A percentile compares a stretch with the other conserved stretches of the same genome.
Conservation (phyloP, 1,140 invertebrate species). For the Drosophila repletoides region DNA sequence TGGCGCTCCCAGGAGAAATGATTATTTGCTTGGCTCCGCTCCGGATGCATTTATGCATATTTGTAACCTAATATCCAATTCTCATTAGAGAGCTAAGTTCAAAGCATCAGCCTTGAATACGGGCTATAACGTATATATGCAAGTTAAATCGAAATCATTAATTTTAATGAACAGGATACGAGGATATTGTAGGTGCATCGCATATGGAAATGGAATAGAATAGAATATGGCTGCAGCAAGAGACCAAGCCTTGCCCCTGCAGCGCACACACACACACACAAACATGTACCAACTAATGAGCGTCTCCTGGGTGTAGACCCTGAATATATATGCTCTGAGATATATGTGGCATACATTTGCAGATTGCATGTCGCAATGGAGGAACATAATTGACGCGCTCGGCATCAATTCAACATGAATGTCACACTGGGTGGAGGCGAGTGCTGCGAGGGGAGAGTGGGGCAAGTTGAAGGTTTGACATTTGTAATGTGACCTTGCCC, state of each 20-base stretch:
- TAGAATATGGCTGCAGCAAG: constrained; percentile 16
- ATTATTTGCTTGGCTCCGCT: constrained; percentile 3
- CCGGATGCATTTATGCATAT: constrained; percentile 23
- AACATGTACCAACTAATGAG: constrained; percentile 56
- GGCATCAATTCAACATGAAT: constrained; percentile 37
- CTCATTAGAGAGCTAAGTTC: constrained; percentile 37
- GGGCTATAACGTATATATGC: constrained; percentile 1
- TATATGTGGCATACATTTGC: constrained; percentile 29
- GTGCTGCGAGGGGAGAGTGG: not conserved
- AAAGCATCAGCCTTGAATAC: constrained; percentile 23
- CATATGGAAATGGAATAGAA: too few species aligned
- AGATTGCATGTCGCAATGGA: constrained; percentile 43
- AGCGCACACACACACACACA: not conserved
- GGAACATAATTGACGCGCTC: constrained; percentile 57
- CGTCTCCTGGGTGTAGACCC: constrained; percentile 51
- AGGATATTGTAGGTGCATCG: constrained; percentile 54
- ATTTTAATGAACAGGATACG: constrained; percentile 70
- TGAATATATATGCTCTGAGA: not conserved
- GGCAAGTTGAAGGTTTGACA: constrained; percentile 25
- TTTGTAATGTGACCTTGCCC: constrained; percentile 57
- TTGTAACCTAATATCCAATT: constrained; percentile 49
- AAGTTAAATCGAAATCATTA: constrained; percentile 57
- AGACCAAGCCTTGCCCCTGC: constrained; percentile 5
- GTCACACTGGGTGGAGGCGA: not conserved
- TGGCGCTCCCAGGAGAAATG: constrained; percentile 10